Evolutionary conservation across 2,797 vertebrate genomes (phyloP).

Genomic region (Bucorvus abyssinicus): DNA sequence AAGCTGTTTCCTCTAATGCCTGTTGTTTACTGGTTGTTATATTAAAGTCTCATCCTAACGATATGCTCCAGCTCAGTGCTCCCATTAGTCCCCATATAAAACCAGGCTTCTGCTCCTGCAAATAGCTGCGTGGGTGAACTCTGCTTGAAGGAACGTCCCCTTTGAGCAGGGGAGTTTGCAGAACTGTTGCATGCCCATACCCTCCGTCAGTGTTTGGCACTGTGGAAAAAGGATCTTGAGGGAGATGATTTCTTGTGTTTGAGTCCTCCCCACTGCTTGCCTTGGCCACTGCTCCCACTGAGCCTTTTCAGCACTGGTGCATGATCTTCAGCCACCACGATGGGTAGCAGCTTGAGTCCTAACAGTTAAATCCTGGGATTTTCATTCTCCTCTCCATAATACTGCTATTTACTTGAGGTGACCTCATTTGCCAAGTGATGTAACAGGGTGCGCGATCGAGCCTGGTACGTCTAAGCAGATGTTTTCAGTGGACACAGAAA

Average conservation of each 20-base stretch:
- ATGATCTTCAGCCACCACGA: background rate
- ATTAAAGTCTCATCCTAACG: background rate
- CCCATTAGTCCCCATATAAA: background rate
- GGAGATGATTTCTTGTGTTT: background rate
- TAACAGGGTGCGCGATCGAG: constrained; percentile 11
- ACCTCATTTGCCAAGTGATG: constrained; percentile 53
- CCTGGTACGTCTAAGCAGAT: constrained; percentile 47
- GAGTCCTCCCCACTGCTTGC: background rate
- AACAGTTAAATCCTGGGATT: constrained; percentile 2
- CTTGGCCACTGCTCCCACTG: background rate
- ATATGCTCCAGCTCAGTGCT: background rate
- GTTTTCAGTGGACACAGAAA: constrained; percentile 40
- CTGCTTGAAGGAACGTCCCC: background rate
- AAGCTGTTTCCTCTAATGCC: background rate
- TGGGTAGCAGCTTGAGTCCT: background rate
- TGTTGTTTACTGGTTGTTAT: background rate
- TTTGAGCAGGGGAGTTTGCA: background rate
- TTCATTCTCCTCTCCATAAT: constrained; percentile 32
- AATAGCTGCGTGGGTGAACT: background rate
- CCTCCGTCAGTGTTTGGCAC: background rate
- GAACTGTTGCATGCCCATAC: background rate
- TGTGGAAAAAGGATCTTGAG: background rate
- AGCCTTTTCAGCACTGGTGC: background rate
- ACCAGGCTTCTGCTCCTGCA: background rate
- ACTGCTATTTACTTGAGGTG: constrained; percentile 47